Base-by-base conservation (phyloP, 1,140 invertebrate genomes). In the Euglossa dilemma region DNA sequence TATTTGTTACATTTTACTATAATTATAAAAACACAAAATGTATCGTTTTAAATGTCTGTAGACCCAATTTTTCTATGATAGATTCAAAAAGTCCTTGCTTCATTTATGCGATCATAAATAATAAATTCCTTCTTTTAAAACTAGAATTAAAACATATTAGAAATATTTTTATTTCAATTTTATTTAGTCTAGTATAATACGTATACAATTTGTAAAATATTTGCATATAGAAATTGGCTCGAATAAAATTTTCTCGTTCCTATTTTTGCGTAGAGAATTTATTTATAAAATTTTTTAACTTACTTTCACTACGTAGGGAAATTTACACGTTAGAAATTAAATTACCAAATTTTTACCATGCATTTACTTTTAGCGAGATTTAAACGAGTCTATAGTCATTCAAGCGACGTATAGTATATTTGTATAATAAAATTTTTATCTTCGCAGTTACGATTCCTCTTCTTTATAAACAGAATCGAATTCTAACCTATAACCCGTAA, bases 401-500 rank as follows among this genome's bases (percentile, higher is more conserved):
- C 36, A 36, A 36, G 50, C 16, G 12, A 52, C 1, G 4, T 12
- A 52, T 16, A 2, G 12, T 52, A 14, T 16, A 5, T 52, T 52
- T 52, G 50, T 12, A 9, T 12, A 14, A n/a, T 14, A 6, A n/a
- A n/a, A 14, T 14, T 63, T 63, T 63, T 14, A 50, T 50, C 12
- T 52, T 1, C 50, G 9, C 14, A 52, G 14, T 36, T 4, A 52
- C 8, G 5, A 36, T 28, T 16, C 20, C 36, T 16, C 2, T 11
- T 14, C 16, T 1, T 28, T 0, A 2, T 6, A 14, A 20, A 61
- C 11, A 74, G 20, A 6, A 28, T 20, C 7, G 0, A 56, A 75
- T 57, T 45, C 25, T 70, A 79, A 79, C 52, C 54, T 71, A 61
- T n/a, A 79, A 70, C 25, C 54, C n/a, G 7, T 45, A 70, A 36